Evolutionary conservation across 2,113 vertebrate species (phyloP).

Genomic region (Pelvicachromis taeniatus): DNA sequence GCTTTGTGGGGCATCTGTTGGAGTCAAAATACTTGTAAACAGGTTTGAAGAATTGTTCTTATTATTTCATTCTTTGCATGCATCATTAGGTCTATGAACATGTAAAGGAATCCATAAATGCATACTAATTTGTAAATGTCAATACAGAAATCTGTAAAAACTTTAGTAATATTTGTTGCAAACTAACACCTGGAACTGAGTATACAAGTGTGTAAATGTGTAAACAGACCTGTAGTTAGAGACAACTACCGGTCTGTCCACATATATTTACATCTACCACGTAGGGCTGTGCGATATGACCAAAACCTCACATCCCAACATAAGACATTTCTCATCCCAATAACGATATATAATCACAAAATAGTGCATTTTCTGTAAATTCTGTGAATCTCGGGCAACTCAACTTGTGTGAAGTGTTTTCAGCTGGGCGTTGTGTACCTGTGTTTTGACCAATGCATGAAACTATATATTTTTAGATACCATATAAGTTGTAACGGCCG

Average conservation of each 20-base stretch:
- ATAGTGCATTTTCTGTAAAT: no score
- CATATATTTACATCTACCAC: background rate
- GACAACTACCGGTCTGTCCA: no score
- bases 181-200: background rate
- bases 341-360: no score
- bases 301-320: no score
- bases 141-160: background rate
- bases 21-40: background rate
- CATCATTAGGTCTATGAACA: background rate
- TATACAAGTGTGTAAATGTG: background rate
- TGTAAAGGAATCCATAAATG: background rate
- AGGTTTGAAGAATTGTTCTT: background rate
- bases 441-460: no score
- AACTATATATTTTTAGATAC: no score
- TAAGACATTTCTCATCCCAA: no score
- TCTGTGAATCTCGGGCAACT: no score
- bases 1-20: background rate
- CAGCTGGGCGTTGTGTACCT: no score
- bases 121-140: background rate
- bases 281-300: no score
- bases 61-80: background rate
- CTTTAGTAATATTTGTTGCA: background rate
- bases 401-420: no score
- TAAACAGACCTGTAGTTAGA: background rate
- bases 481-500: no score